A percentile compares a stretch with the other conserved stretches of the same genome.
Conservation (phyloP, 2,888 invertebrate species). For the Cristatella mucedo region DNA sequence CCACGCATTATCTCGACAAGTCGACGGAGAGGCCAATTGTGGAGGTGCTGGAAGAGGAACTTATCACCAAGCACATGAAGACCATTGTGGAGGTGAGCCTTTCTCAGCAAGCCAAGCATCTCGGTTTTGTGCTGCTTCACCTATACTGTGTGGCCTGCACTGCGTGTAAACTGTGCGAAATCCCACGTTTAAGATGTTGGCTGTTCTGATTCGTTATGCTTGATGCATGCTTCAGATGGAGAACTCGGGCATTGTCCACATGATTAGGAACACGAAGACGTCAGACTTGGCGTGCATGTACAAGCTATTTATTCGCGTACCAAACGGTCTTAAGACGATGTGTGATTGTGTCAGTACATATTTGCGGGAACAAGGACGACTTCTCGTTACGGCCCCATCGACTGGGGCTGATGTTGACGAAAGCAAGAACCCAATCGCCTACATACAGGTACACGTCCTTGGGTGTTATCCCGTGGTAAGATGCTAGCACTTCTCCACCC, state of each 20-base stretch:
- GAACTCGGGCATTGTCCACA: conserved; percentile 95
- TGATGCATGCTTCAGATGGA: conserved; percentile 65
- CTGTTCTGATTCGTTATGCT: too few species aligned
- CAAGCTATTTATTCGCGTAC: conserved; percentile 79
- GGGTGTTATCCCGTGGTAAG: conserved; percentile 40
- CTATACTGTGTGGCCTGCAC: too few species aligned
- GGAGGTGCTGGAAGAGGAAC: conserved; percentile 81
- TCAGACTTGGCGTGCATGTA: conserved; percentile 91
- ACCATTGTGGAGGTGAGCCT: conserved; percentile 59
- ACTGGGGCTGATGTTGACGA: too few species aligned
- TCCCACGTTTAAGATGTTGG: too few species aligned
- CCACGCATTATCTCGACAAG: conserved; percentile 91
- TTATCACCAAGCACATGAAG: conserved; percentile 96
- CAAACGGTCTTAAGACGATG: conserved; percentile 82
- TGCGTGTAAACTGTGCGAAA: too few species aligned
- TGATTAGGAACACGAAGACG: conserved; percentile 91
- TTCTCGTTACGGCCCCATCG: conserved; percentile 82
- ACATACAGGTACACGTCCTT: conserved; percentile 27
- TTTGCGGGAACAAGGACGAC: conserved; percentile 83
- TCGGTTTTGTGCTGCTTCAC: too few species aligned
- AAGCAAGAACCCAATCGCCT: conserved; percentile 40
- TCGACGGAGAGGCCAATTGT: conserved; percentile 89
- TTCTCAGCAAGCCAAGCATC: too few species aligned
- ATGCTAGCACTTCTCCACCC: conserved; percentile 83
- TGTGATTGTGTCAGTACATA: conserved; percentile 79